Evolutionary conservation across 2,888 invertebrate genomes (phyloP).

Genomic region (Eledona agricola): DNA sequence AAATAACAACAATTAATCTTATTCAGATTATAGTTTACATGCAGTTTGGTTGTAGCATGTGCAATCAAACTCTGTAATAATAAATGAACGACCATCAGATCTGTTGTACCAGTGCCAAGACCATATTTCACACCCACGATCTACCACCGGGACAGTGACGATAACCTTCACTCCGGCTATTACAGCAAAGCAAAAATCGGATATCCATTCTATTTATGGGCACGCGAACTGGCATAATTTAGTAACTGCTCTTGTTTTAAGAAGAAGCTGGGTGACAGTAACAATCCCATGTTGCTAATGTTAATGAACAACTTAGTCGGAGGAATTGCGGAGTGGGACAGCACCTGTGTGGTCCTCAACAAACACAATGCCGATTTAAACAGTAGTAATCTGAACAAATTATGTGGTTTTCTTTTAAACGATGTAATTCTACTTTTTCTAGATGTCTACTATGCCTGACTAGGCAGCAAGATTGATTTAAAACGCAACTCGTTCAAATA

Average conservation of each 20-base stretch:
- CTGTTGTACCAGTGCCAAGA: slow-evolving; percentile 36
- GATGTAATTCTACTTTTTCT: slow-evolving; percentile 29
- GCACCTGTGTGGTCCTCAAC: slow-evolving; percentile 51
- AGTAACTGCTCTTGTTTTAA: too few relatives aligned
- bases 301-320: too few relatives aligned
- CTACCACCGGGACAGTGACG: slow-evolving; percentile 47
- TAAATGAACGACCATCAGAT: slow-evolving; percentile 44
- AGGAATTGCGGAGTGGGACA: too few relatives aligned
- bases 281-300: too few relatives aligned
- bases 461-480: slow-evolving; percentile 40
- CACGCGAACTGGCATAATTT: too few relatives aligned
- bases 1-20: slow-evolving; percentile 47
- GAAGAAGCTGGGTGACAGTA: too few relatives aligned
- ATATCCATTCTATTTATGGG: too few relatives aligned
- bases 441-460: slow-evolving; percentile 29
- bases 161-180: slow-evolving; percentile 48
- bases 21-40: slow-evolving; percentile 43
- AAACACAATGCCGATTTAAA: slow-evolving; percentile 48
- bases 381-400: slow-evolving; percentile 52
- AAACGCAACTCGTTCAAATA: slow-evolving; percentile 46
- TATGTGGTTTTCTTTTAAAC: slow-evolving; percentile 50
- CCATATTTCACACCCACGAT: slow-evolving; percentile 54
- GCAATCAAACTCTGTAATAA: slow-evolving; percentile 34
- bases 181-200: too few relatives aligned
- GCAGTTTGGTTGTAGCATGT: slow-evolving; percentile 29